Base-by-base conservation (phyloP, 2,888 invertebrate genomes). In the Phaedon cochleariae region DNA sequence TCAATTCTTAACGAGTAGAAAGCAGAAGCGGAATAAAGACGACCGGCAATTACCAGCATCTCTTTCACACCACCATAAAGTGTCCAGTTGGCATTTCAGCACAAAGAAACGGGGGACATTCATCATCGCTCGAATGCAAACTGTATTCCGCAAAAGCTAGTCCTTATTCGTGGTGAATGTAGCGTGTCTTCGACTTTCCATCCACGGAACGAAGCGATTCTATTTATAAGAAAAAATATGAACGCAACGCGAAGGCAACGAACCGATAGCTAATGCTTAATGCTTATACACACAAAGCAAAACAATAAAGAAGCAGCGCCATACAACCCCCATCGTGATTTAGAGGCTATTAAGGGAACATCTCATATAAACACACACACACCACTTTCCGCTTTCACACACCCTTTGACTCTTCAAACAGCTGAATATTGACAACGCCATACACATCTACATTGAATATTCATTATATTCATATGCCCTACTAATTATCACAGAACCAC, bases 261-360 rank as follows among this genome's bases (percentile, higher is more conserved):
- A 65, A 62, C 59, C 65, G 49, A 65, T n/a, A n/a, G n/a, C n/a
- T n/a, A n/a, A n/a, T n/a, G n/a, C 60, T 31, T 65, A 65, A 62
- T 59, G 59, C 62, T 54, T 53, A 54, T 62, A 62, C 57, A 65
- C 59, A 62, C 15, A 65, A 61, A 65, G 65, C 62, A 65, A 62
- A 65, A 65, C 62, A 65, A 65, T 65, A 65, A 62, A 65, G 65
- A 65, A 61, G 41, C 58, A n/a, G 62, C 22, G 54, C 52, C 5
- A 46, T 52, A 22, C 52, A 29, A 45, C 57, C 65, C 65, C 53
- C 58, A 49, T 54, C 26, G 58, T 62, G 65, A 65, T 65, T 59
- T 65, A 65, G 53, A 54, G 26, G 59, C 54, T 48, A 59, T 59
- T 37, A 21, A 37, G 41, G 37, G 37, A 54, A 37, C 54, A 20